Conservation (phyloP, 2,797 vertebrate genomes). For the Octomys mimax region DNA sequence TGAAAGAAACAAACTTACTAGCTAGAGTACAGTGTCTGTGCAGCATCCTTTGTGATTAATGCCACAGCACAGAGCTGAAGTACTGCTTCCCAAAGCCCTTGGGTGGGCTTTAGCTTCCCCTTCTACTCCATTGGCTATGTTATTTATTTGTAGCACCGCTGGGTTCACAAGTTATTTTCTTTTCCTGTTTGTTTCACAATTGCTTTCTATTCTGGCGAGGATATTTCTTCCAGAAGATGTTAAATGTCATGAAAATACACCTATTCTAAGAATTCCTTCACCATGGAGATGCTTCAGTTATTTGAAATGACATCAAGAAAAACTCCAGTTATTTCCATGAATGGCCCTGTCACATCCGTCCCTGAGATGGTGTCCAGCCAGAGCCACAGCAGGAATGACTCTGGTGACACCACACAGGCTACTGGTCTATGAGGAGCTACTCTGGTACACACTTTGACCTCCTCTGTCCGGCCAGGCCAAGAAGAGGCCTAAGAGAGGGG, state of each 20-base stretch:
- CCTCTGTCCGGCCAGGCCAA: background rate
- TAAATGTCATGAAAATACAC: background rate
- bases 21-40: background rate
- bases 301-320: background rate
- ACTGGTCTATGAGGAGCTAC: background rate
- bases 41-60: background rate
- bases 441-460: background rate
- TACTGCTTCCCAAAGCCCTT: background rate
- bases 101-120: background rate
- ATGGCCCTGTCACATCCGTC: background rate
- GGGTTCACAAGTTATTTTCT: background rate
- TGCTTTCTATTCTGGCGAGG: background rate
- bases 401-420: background rate
- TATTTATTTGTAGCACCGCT: background rate
- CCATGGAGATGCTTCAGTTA: background rate
- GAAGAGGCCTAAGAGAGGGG: background rate
- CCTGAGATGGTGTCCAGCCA: background rate
- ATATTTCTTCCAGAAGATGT: background rate
- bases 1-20: background rate
- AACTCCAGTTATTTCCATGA: background rate
- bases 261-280: background rate
- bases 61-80: background rate
- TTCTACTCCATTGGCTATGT: background rate
- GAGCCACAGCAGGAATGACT: background rate
- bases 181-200: background rate